phyloP scores from a whole-genome alignment of 2,888 invertebrate species.

The Chironomus tentans region DNA sequence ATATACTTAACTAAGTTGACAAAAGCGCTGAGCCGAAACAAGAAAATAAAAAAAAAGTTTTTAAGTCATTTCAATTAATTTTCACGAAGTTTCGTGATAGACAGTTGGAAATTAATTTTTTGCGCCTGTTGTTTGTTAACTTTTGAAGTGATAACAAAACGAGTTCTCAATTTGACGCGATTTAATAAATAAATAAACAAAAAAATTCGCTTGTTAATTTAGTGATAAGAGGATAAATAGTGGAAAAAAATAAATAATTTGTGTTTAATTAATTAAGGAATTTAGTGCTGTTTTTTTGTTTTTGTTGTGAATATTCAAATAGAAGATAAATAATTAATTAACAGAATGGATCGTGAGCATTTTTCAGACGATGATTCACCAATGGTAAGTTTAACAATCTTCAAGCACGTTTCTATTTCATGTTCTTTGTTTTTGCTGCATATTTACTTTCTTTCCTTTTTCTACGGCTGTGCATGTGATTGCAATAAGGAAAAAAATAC shows the following conservation, averaged over 20 bases:
- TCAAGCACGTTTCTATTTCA: neutral
- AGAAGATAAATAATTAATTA: neutral
- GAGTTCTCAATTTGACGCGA: neutral
- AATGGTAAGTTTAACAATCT: neutral
- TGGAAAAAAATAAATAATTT: neutral
- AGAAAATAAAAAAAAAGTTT: neutral
- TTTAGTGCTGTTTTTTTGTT: neutral
- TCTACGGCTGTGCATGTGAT: too few relatives aligned
- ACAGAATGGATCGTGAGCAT: constrained; percentile 16
- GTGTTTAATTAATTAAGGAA: neutral
- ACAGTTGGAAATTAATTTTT: neutral
- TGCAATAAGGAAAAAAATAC: too few relatives aligned
- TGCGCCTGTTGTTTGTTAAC: neutral
- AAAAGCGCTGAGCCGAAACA: too few relatives aligned
- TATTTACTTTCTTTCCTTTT: neutral
- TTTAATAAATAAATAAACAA: neutral
- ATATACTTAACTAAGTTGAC: neutral
- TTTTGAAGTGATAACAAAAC: neutral
- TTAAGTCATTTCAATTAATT: neutral
- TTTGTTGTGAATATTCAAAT: neutral
- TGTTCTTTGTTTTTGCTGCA: neutral
- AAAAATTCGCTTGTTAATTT: neutral
- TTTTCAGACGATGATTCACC: constrained; percentile 26
- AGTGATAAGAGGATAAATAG: neutral
- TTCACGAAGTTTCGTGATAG: neutral